phyloP scores from a whole-genome alignment of 2,888 invertebrate genomes.

The Dioctria linearis region DNA sequence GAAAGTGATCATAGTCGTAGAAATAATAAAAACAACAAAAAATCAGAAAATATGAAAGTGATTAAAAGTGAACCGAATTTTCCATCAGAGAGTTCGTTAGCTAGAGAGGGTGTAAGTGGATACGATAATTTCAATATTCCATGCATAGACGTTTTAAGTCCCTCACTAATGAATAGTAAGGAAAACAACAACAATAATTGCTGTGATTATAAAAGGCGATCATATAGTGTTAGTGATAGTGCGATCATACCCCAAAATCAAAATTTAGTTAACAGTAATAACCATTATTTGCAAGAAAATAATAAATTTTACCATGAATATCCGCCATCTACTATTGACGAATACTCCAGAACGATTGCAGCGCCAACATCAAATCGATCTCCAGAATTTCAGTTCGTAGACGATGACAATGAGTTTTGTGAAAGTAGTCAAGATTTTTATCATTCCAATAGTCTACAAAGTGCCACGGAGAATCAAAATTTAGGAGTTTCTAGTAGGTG shows the following conservation, averaged over 20 bases:
- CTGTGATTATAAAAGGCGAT: slow-evolving; percentile 61
- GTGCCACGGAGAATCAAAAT: slow-evolving; percentile 12
- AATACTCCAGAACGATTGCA: slow-evolving; percentile 51
- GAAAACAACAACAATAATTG: slow-evolving; percentile 52
- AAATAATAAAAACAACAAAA: slow-evolving; percentile 62
- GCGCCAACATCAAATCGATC: slow-evolving; percentile 59
- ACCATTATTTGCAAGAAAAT: slow-evolving; percentile 10
- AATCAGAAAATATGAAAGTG: slow-evolving; percentile 67
- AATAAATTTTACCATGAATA: slow-evolving; percentile 28
- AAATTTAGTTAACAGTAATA: not conserved
- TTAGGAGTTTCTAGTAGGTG: not conserved
- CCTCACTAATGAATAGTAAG: slow-evolving; percentile 46
- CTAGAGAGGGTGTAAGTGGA: slow-evolving; percentile 51
- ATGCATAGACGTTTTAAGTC: slow-evolving; percentile 65
- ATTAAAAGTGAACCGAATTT: slow-evolving; percentile 66
- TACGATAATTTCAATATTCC: slow-evolving; percentile 67
- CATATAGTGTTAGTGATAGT: not conserved
- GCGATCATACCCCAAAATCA: not conserved
- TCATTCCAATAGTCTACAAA: slow-evolving; percentile 48
- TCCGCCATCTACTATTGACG: slow-evolving; percentile 46
- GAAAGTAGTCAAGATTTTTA: slow-evolving; percentile 64
- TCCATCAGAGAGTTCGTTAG: slow-evolving; percentile 36
- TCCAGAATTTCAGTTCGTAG: slow-evolving; percentile 65
- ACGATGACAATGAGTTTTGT: slow-evolving; percentile 65
- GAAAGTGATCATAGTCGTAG: slow-evolving; percentile 62